phyloP scores from a whole-genome alignment of 1,140 invertebrate genomes.

The Bombus huntii region DNA sequence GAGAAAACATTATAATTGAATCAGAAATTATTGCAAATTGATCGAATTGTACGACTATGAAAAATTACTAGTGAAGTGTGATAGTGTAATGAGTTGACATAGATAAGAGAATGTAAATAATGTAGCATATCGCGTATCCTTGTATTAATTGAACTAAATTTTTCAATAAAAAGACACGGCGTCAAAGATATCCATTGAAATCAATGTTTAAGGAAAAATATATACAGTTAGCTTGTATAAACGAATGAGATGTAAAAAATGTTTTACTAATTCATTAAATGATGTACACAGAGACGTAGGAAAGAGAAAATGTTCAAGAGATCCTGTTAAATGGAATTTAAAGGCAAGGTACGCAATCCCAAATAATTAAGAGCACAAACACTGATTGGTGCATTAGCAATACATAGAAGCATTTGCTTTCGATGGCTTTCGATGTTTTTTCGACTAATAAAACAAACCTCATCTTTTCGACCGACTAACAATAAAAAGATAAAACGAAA shows the following conservation, averaged over 20 bases:
- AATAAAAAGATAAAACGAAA: neutral
- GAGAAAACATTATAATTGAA: neutral
- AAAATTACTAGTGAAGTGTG: neutral
- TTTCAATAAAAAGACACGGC: neutral
- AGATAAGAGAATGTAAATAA: too few species aligned
- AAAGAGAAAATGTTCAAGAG: constrained; percentile 11
- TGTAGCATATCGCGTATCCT: too few species aligned
- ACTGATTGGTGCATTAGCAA: constrained; percentile 6
- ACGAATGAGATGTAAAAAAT: neutral
- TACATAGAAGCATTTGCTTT: constrained; percentile 11
- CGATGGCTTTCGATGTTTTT: constrained; percentile 6
- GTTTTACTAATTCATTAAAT: constrained; percentile 24
- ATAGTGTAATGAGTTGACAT: neutral
- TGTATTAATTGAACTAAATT: neutral
- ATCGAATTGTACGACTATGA: neutral
- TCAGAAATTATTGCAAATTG: neutral
- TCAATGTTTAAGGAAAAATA: neutral
- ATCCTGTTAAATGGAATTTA: constrained; percentile 39
- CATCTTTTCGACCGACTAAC: neutral
- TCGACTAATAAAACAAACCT: neutral
- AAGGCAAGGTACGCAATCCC: constrained; percentile 15
- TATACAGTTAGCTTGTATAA: neutral
- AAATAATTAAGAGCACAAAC: constrained; percentile 16
- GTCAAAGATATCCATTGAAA: neutral
- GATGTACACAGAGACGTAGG: constrained; percentile 16